A percentile compares a stretch with the other conserved stretches of the same genome.
Evolutionary conservation across 2,113 vertebrate genomes (phyloP).

Genomic region (Chaetodon trifascialis): DNA sequence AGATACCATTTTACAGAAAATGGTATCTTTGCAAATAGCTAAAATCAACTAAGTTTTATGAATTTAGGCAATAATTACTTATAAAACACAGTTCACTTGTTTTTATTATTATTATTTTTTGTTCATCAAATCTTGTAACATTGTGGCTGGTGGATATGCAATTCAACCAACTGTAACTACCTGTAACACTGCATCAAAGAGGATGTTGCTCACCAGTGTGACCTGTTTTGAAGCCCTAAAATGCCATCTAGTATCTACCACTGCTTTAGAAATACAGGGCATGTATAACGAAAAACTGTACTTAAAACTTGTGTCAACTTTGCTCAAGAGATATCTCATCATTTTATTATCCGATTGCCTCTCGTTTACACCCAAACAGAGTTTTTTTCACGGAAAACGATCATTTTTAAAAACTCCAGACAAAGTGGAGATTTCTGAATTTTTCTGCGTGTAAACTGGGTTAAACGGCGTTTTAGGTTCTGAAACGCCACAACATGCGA

Average conservation of each 20-base stretch:
- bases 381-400: no score
- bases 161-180: not conserved
- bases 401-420: no score
- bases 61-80: no score
- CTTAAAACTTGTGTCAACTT: not conserved
- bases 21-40: no score
- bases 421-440: no score
- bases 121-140: not conserved
- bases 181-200: not conserved
- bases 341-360: not conserved
- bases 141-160: not conserved
- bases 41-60: not conserved
- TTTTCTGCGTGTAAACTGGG: no score
- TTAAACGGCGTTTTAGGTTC: no score
- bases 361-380: no score
- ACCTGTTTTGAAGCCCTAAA: not conserved
- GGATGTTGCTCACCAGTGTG: no score
- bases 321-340: not conserved
- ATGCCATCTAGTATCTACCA: slow-evolving; percentile 22
- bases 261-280: not conserved
- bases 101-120: not conserved
- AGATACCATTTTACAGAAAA: not conserved
- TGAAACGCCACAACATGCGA: no score
- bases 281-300: not conserved
- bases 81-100: no score